These are phyloP conservation scores for Sebastiscus tertius DNA, from an alignment of 2,797 vertebrate genomes.

Conservation along the genomic window DNA sequence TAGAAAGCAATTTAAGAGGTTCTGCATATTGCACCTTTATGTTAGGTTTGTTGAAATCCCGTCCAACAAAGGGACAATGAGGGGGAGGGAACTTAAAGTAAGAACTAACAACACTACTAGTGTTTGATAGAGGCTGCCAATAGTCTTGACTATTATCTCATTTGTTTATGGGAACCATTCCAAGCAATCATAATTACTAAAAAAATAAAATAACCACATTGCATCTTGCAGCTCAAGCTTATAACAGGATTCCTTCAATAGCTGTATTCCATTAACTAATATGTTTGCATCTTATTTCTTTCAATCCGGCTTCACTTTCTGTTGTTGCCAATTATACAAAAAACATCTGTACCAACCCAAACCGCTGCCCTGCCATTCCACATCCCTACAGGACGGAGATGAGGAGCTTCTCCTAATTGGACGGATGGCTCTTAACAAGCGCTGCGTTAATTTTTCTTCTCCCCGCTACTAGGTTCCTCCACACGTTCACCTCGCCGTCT, in stretches of 20 bases:
- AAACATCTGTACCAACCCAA: conserved; percentile 15
- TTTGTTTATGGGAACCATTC: neutral
- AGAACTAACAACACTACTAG: neutral
- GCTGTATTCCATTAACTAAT: neutral
- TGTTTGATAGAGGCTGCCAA: neutral
- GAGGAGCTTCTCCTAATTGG: conserved; percentile 33
- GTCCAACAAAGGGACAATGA: neutral
- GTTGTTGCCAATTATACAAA: conserved; percentile 1
- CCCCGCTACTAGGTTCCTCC: conserved; percentile 5
- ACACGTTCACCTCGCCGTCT: conserved; percentile 44
- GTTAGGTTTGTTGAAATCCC: too few species aligned
- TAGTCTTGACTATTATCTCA: neutral
- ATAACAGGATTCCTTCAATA: neutral
- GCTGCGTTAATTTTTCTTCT: conserved; percentile 21
- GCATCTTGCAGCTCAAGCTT: neutral
- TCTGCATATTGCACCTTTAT: neutral
- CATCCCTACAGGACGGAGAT: conserved; percentile 10
- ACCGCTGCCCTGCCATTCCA: neutral
- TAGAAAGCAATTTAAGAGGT: neutral
- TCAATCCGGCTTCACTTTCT: conserved; percentile 11
- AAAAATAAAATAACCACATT: neutral
- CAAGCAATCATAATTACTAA: neutral
- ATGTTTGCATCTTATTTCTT: neutral
- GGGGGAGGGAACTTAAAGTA: neutral
- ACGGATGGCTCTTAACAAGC: conserved; percentile 26